A percentile compares a stretch with the other conserved stretches of the same genome.
Evolutionary conservation across 2,888 invertebrate species (phyloP).

Genomic region (Chromoteleia sp.): DNA sequence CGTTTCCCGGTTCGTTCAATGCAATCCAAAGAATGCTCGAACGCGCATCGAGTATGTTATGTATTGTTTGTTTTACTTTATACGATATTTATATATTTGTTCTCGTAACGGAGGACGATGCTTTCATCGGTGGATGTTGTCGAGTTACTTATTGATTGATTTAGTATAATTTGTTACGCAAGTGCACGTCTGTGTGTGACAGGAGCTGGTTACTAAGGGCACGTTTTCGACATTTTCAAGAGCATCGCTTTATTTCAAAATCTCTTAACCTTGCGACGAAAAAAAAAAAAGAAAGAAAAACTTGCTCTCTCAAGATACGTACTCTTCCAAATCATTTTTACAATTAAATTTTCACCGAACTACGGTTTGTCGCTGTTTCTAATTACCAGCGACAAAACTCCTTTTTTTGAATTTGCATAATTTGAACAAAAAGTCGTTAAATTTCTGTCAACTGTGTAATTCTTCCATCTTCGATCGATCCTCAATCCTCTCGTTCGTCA

Average conservation of each 20-base stretch:
- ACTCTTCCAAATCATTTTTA: neutral
- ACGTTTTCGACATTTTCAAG: constrained; percentile 22
- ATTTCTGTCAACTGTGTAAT: no score
- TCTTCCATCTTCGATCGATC: neutral
- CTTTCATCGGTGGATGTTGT: no score
- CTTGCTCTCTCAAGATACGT: neutral
- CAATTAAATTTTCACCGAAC: neutral
- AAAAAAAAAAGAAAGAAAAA: neutral
- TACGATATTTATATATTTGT: no score
- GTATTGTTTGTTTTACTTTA: no score
- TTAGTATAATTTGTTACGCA: constrained; percentile 11
- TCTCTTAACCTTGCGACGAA: neutral
- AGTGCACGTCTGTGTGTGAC: constrained; percentile 15
- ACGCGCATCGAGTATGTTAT: no score
- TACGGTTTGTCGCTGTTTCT: no score
- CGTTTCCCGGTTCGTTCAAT: no score
- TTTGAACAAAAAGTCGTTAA: no score
- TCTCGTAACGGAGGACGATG: no score
- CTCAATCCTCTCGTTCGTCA: neutral
- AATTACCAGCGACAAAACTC: no score
- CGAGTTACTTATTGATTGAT: neutral
- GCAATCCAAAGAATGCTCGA: no score
- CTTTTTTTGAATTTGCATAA: no score
- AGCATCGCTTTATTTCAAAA: constrained; percentile 9
- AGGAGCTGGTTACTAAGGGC: constrained; percentile 58